Conservation (phyloP, 2,113 vertebrate genomes). For the Pavo muticus region DNA sequence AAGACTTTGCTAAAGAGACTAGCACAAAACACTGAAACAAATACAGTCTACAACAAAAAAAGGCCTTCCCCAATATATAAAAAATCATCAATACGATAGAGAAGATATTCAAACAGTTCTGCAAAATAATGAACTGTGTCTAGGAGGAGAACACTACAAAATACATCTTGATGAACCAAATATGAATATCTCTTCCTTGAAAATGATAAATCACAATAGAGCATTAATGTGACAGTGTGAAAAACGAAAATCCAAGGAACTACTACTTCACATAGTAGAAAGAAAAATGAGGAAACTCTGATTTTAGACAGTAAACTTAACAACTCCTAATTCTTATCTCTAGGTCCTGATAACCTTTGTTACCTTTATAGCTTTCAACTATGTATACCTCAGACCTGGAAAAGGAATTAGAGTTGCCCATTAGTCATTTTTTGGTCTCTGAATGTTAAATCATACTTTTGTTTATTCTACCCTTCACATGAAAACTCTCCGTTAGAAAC, state of each 20-base stretch:
- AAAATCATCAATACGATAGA: not conserved
- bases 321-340: slow-evolving; percentile 61
- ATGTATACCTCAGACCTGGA: not conserved
- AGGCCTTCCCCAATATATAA: not conserved
- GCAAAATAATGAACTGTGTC: not conserved
- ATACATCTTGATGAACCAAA: not conserved
- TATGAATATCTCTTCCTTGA: not conserved
- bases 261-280: slow-evolving; percentile 38
- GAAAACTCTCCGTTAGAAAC: slow-evolving; percentile 57
- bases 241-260: not conserved
- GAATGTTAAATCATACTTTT: slow-evolving; percentile 60
- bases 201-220: not conserved
- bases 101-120: not conserved
- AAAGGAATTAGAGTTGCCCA: slow-evolving; percentile 47
- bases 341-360: slow-evolving; percentile 54
- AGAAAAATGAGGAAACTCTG: slow-evolving; percentile 54
- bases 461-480: slow-evolving; percentile 63
- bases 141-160: not conserved
- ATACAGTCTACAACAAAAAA: not conserved
- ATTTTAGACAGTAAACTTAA: slow-evolving; percentile 60
- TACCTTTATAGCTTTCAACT: slow-evolving; percentile 35
- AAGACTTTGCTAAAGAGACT: not conserved
- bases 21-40: not conserved
- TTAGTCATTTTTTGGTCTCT: slow-evolving; percentile 39
- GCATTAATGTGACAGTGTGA: slow-evolving; percentile 11